Evolutionary conservation across 2,797 vertebrate genomes (phyloP), one percentile per base, ranked within the genome.

Genomic region (Hippoglossus hippoglossus): DNA sequence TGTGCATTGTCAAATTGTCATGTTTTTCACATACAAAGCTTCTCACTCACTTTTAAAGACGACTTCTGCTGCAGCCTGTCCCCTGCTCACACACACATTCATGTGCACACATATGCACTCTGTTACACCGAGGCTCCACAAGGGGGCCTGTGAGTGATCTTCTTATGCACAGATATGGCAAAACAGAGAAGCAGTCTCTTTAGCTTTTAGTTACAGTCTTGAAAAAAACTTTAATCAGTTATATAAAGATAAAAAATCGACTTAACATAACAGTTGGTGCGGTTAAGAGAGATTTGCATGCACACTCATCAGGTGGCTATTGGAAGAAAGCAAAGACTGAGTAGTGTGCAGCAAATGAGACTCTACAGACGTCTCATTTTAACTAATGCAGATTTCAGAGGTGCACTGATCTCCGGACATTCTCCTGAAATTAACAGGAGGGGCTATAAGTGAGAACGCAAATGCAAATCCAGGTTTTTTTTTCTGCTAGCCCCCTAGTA

Each of bases 91-190:
- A 56, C 26, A 58, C 58, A 49, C n/a, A 26, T n/a, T 6, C 67
- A 47, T 47, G 31, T 53, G 53, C 46, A 56, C 72, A 73, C 67
- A 63, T 25, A 21, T 73, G 53, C 71, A 77, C 44, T 47, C 34
- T 69, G 55, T 51, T 85, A 56, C 71, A n/a, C 71, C 51, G 66
- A 75, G 65, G 64, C 63, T 91, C 92, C 93, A 93, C 91, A 83
- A 94, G 92, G 90, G 92, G 93, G 89, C 91, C 75, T 70, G 31
- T 87, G 67, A 77, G 87, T 60, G 71, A 85, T 78, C 70, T 31
- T 54, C 59, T 61, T 63, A 28, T 57, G 58, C 31, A 72, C 57
- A 46, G 44, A 77, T 31, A 64, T 18, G 8, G 26, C 44, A 73
- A 47, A 56, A n/a, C 61, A 39, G 49, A 73, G 67, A 22, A 44